Evolutionary conservation across 2,888 invertebrate genomes (phyloP), one percentile per base, ranked within the genome.

Genomic region (Endotricha flammealis): DNA sequence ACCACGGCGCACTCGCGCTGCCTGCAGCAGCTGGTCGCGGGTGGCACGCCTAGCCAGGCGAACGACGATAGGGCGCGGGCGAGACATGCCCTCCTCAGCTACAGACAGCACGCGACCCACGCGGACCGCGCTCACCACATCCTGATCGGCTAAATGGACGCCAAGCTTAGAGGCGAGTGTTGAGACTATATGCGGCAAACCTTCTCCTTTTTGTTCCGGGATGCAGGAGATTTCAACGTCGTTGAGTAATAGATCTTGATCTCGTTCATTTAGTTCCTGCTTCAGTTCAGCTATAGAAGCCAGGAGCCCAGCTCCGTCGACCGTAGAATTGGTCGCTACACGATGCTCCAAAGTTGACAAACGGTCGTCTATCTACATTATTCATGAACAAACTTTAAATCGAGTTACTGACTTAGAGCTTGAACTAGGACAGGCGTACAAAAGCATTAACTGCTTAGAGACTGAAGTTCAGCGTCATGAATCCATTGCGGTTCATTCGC

Each of bases 1-100:
- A 7, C 32, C 32, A 4, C 32, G 37, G 10, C 37, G 37, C 11
- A 28, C 28, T 1, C 32, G 37, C 11, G 37, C 37, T 2, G 36
- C 24, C 5, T 12, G 30, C 17, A 36, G 25, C 12, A 36, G 25
- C 14, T 23, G 14, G 9, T 36, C 36, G 12, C 30, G 30, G n/a
- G 10, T 4, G 1, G 32, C 23, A n/a, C 28, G 37, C 1, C 32
- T 31, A 22, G 22, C 37, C 28, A 37, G 22, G 10, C 37, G 37
- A 1, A 32, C 32, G 10, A 37, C 32, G n/a, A n/a, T 31, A 1
- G 31, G 31, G 11, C 25, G 31, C 27, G 31, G 27, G 1, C 36
- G 36, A 25, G 14, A 11, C 9, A 31, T n/a, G n/a, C 10, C 23
- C 14, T 20, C 32, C 13, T 10, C 28, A 8, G 8, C 22, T 1